These are phyloP conservation scores for Drosophila eohydei DNA, from an alignment of 2,888 invertebrate species.

Conservation along the genomic window DNA sequence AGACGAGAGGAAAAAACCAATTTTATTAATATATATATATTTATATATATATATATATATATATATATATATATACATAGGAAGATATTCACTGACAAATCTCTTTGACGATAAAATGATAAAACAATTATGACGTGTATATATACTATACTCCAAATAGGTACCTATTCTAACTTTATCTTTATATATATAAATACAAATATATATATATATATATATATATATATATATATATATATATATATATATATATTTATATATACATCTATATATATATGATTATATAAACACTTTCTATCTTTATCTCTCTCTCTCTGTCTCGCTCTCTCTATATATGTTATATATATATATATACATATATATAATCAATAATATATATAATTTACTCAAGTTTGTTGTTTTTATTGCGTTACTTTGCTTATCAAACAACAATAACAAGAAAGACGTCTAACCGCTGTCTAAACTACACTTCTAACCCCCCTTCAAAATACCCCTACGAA, in stretches of 20 bases:
- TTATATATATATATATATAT: conserved; percentile 29
- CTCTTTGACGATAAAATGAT: conserved; percentile 82
- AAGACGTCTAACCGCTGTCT: conserved; percentile 24
- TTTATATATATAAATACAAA: conserved; percentile 32
- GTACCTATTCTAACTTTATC: conserved; percentile 31
- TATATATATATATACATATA: conserved; percentile 28
- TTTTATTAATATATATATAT: conserved; percentile 16
- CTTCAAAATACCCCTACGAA: conserved; percentile 11
- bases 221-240: conserved; percentile 33
- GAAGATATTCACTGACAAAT: conserved; percentile 67
- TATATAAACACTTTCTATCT: conserved; percentile 51
- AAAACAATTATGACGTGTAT: conserved; percentile 80
- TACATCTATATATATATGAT: conserved; percentile 22
- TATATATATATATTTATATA: conserved; percentile 28
- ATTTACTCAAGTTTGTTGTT: conserved; percentile 66
- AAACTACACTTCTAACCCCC: conserved; percentile 6
- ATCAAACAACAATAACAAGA: conserved; percentile 30
- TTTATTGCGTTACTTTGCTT: conserved; percentile 71
- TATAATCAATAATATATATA: conserved; percentile 40
- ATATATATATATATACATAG: too few relatives aligned
- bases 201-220: conserved; percentile 16
- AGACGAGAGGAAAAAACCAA: conserved; percentile 42
- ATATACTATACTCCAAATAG: conserved; percentile 45
- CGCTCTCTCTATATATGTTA: conserved; percentile 45
- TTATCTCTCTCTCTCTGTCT: conserved; percentile 38